A percentile compares a stretch with the other conserved stretches of the same genome.
phyloP scores from a whole-genome alignment of 2,888 invertebrate species.

The Caenorhabditis drosophilae region DNA sequence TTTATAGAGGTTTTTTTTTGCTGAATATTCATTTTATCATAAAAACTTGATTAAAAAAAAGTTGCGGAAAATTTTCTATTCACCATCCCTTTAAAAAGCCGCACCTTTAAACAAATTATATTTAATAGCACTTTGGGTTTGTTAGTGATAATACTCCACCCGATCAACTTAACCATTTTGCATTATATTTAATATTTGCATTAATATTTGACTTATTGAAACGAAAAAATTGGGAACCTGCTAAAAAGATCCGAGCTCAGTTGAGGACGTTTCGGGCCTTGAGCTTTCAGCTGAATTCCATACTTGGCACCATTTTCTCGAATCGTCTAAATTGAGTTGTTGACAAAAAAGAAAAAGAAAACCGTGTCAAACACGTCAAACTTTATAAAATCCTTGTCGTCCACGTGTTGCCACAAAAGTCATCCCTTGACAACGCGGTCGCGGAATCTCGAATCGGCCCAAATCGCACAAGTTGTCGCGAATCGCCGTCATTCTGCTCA shows the following conservation, averaged over 20 bases:
- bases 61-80: too few species aligned
- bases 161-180: too few species aligned
- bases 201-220: too few species aligned
- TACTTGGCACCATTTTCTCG: constrained; percentile 62
- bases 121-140: too few species aligned
- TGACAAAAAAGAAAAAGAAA: too few species aligned
- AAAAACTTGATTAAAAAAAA: too few species aligned
- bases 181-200: too few species aligned
- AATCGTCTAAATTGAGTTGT: constrained; percentile 61
- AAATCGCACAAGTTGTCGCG: constrained; percentile 54
- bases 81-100: too few species aligned
- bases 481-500: constrained; percentile 26
- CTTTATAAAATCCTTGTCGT: constrained; percentile 65
- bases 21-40: too few species aligned
- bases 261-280: constrained; percentile 55
- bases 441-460: constrained; percentile 60
- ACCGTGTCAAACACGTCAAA: constrained; percentile 18
- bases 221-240: constrained; percentile 18
- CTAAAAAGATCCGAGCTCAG: constrained; percentile 42
- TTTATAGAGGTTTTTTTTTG: not conserved
- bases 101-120: too few species aligned
- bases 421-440: constrained; percentile 66
- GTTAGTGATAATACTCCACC: too few species aligned
- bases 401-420: constrained; percentile 66
- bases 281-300: constrained; percentile 56